Evolutionary conservation across 2,888 invertebrate genomes (phyloP).

Genomic region (Girardia tigrina): DNA sequence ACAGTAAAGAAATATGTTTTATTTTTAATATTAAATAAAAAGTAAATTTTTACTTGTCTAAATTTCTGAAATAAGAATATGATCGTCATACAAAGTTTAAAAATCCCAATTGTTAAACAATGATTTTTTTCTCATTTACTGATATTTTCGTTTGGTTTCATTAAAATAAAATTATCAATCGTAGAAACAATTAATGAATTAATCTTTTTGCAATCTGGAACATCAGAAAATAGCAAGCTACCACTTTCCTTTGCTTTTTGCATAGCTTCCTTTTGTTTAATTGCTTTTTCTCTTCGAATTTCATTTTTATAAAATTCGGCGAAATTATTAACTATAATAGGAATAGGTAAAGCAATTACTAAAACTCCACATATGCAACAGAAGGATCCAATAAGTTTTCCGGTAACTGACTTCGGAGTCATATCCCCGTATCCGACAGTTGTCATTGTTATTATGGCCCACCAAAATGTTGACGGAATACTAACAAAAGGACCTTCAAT

Average conservation of each 20-base stretch:
- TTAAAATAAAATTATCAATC: not conserved
- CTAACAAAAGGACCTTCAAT: slow-evolving; percentile 68
- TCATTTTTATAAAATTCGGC: slow-evolving; percentile 99
- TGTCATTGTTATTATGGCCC: slow-evolving; percentile 82
- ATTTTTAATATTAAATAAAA: too few relatives aligned
- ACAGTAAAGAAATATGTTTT: too few relatives aligned
- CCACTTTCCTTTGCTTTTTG: slow-evolving; percentile 91
- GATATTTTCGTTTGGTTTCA: not conserved
- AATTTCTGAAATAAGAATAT: too few relatives aligned
- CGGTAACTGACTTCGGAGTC: slow-evolving; percentile 86
- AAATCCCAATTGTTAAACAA: too few relatives aligned
- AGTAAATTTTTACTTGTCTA: too few relatives aligned
- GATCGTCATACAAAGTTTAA: too few relatives aligned
- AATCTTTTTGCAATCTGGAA: not conserved
- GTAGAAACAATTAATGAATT: not conserved
- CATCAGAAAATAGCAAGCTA: slow-evolving; percentile 53
- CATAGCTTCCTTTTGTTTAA: slow-evolving; percentile 85
- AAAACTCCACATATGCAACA: slow-evolving; percentile 99
- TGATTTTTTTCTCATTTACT: too few relatives aligned
- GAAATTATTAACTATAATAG: slow-evolving; percentile 99
- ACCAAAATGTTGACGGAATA: slow-evolving; percentile 99
- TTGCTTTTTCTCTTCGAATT: slow-evolving; percentile 94
- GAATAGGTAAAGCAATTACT: slow-evolving; percentile 99
- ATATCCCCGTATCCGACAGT: slow-evolving; percentile 84
- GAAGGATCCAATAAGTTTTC: slow-evolving; percentile 98